A percentile compares a stretch with the other conserved stretches of the same genome.
These are phyloP conservation scores for Listronotus bonariensis DNA, from an alignment of 1,140 invertebrate genomes.

Conservation along the genomic window DNA sequence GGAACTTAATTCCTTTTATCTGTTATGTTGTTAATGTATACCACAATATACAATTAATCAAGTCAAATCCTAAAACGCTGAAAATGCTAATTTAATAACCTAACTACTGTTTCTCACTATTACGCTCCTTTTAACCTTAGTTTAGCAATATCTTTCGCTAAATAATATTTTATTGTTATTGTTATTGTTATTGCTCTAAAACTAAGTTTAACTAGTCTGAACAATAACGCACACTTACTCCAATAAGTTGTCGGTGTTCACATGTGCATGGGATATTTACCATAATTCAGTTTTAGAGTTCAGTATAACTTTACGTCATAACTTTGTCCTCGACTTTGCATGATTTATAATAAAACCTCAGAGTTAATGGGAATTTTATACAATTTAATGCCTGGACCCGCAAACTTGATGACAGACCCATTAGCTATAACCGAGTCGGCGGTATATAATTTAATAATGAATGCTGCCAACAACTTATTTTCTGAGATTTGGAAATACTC, in stretches of 20 bases:
- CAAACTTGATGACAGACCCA: slow-evolving; percentile 1
- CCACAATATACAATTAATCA: too few relatives aligned
- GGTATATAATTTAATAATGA: slow-evolving; percentile 15
- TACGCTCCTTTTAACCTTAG: too few relatives aligned
- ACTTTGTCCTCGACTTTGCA: slow-evolving; percentile 10
- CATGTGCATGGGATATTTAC: slow-evolving; percentile 13
- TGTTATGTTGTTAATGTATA: too few relatives aligned
- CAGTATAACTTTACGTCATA: slow-evolving; percentile 15
- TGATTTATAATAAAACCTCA: slow-evolving; percentile 13
- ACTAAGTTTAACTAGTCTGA: neutral
- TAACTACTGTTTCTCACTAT: too few relatives aligned
- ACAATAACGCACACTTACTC: slow-evolving; percentile 4
- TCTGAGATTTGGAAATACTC: slow-evolving; percentile 8
- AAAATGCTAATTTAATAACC: too few relatives aligned
- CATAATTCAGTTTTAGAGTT: slow-evolving; percentile 23
- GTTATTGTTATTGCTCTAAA: too few relatives aligned
- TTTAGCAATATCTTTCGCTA: too few relatives aligned
- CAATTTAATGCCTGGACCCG: slow-evolving; percentile 7
- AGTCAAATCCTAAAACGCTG: too few relatives aligned
- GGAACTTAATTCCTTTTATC: too few relatives aligned
- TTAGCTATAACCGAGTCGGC: neutral
- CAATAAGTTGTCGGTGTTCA: slow-evolving; percentile 10
- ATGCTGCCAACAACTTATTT: slow-evolving; percentile 4
- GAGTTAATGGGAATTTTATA: slow-evolving; percentile 19
- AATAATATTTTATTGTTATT: too few relatives aligned